Evolutionary conservation across 2,797 vertebrate genomes (phyloP), one percentile per base, ranked within the genome.

Genomic region (Cottoperca gobio): DNA sequence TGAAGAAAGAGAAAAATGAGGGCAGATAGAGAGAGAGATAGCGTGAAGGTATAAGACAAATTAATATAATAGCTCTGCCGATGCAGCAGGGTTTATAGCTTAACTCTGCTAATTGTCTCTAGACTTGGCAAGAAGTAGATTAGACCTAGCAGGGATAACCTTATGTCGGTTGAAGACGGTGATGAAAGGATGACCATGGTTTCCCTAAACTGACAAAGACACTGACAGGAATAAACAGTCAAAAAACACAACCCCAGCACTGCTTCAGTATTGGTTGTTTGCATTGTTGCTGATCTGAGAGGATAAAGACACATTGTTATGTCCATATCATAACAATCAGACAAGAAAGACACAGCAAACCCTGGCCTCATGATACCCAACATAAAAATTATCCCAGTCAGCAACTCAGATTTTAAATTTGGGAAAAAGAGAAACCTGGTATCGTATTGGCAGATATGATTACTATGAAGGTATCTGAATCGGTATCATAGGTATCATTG

Each of bases 1-100:
- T 16, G n/a, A 66, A 81, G 24, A 58, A 9, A 53, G 33, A 21
- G 17, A 59, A 19, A 77, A 64, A 54, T 21, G 8, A 73, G 23
- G 33, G 40, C 23, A 65, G 54, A 68, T n/a, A 16, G 39, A 65
- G 49, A 58, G 23, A 58, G 37, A 23, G 28, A 31, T 21, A 45
- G 35, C 50, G 23, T 24, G 19, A 31, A 48, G 52, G 40, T 62
- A 53, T 39, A 46, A 50, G 5, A 53, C 6, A 55, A 53, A 61
- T 28, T 10, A 45, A 26, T 48, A 45, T 9, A 12, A n/a, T 19
- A 3, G 28, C 39, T 54, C 23, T 39, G 17, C 17, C 31, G 28
- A 50, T 10, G 57, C 24, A 62, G 59, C 14, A 43, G 21, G 17
- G 8, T 16, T 40, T 26, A 17, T 12, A 42, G 49, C 54, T 31